Evolutionary conservation across 2,797 vertebrate species (phyloP), one percentile per base, ranked within the genome.

Genomic region (Oceanodroma leucorhoa): DNA sequence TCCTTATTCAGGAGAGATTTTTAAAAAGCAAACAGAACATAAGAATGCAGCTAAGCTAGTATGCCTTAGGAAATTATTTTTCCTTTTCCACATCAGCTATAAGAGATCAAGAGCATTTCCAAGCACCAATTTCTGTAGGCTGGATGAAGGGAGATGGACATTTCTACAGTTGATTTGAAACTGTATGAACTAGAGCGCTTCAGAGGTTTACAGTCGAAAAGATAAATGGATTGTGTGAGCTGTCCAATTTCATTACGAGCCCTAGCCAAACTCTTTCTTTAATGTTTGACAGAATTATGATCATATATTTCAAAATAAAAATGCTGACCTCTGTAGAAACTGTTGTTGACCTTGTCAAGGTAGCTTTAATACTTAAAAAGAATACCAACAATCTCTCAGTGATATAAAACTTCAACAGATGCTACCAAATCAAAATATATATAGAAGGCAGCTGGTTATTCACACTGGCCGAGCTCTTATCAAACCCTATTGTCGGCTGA

Each of bases 111-210:
- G 91, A 94, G 75, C 88, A 89, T 90, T 95, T 95, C 55, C 69
- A 91, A 94, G 79, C 70, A 92, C 27, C 94, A 94, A 82, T 95
- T 96, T 95, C 45, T 79, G 61, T 87, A 89, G 92, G 46, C 81
- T 80, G 85, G 67, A 60, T 87, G 87, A 91, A 92, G 83, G 69
- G 79, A 94, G 86, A 91, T 86, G 79, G 89, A 92, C 93, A 94
- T 96, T 96, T 93, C 94, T 96, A 72, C 94, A 96, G 84, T 58
- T 97, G 96, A 96, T 96, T 95, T 96, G 95, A 95, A 97, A 95
- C 78, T 83, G 87, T 79, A 92, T 95, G 90, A 96, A 95, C 78
- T 93, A 84, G 85, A 94, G 92, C 6, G 20, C 94, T 96, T 93
- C 87, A 29, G 93, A 97, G 87, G 83, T 86, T 97, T 94, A 92